A percentile compares a stretch with the other conserved stretches of the same genome.
These are phyloP conservation scores for Notarius quadriscutis DNA, from an alignment of 2,113 vertebrate species.

Conservation along the genomic window DNA sequence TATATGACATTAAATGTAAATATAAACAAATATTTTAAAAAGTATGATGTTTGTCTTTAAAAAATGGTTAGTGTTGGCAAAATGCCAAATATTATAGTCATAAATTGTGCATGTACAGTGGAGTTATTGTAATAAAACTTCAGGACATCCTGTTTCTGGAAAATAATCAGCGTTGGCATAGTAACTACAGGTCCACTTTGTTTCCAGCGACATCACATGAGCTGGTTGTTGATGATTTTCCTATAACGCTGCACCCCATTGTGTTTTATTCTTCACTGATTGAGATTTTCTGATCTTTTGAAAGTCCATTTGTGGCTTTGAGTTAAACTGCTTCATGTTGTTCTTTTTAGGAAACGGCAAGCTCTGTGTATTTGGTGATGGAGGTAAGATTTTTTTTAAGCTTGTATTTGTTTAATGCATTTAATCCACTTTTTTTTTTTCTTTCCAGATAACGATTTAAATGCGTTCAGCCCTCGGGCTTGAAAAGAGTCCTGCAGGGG, in stretches of 20 bases:
- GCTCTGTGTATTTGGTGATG: conserved; percentile 98
- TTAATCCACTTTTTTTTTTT: conserved; percentile 16
- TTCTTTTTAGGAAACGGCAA: conserved; percentile 85
- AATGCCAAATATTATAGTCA: background rate
- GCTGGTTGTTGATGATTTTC: background rate
- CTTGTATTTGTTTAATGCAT: conserved; percentile 50
- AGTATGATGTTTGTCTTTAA: background rate
- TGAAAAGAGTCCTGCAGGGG: background rate
- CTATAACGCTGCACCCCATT: background rate
- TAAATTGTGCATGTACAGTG: too few relatives aligned
- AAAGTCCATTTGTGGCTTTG: background rate
- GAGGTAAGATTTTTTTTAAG: conserved; percentile 81
- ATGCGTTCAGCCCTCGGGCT: background rate
- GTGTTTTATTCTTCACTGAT: conserved; percentile 7
- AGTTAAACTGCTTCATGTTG: background rate
- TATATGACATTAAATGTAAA: background rate
- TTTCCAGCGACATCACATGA: background rate
- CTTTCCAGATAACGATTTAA: conserved; percentile 46
- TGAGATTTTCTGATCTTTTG: conserved; percentile 15
- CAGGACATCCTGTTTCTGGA: background rate
- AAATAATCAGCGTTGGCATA: background rate
- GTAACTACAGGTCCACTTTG: background rate
- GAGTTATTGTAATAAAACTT: background rate
- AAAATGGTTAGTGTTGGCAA: background rate
- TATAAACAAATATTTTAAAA: background rate